Evolutionary conservation across 2,888 invertebrate species (phyloP).

Genomic region (Lordiphosa andalusiaca): DNA sequence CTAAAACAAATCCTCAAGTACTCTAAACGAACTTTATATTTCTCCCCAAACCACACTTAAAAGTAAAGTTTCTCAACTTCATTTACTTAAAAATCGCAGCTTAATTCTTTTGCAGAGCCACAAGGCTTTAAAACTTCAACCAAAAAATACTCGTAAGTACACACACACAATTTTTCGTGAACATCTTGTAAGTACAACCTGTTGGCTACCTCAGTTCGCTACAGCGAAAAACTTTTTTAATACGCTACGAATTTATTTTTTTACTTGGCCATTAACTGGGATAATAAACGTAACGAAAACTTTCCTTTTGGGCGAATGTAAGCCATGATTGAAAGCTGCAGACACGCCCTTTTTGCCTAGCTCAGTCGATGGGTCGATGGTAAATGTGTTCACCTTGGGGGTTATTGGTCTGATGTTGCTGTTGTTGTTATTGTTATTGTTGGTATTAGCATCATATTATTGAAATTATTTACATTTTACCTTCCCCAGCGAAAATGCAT

Average conservation of each 20-base stretch:
- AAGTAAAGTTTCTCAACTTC: slow-evolving; percentile 47
- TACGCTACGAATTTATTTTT: slow-evolving; percentile 28
- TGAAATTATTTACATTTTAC: slow-evolving; percentile 57
- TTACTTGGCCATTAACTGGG: slow-evolving; percentile 35
- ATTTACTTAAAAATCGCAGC: slow-evolving; percentile 35
- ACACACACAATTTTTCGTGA: slow-evolving; percentile 26
- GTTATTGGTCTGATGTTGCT: slow-evolving; percentile 8
- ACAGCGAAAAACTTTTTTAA: slow-evolving; percentile 54
- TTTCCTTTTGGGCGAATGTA: slow-evolving; percentile 29
- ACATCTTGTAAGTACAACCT: slow-evolving; percentile 29
- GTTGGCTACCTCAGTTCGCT: slow-evolving; percentile 30
- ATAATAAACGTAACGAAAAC: slow-evolving; percentile 49
- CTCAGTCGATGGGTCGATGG: not conserved
- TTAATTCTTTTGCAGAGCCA: slow-evolving; percentile 23
- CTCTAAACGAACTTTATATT: slow-evolving; percentile 21
- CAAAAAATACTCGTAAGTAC: slow-evolving; percentile 15
- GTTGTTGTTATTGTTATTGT: slow-evolving; percentile 28
- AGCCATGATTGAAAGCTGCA: slow-evolving; percentile 50
- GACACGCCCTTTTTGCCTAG: slow-evolving; percentile 20
- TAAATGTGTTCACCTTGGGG: slow-evolving; percentile 51
- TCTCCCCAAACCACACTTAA: slow-evolving; percentile 18
- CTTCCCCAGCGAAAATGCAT: slow-evolving; percentile 24
- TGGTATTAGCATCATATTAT: slow-evolving; percentile 65
- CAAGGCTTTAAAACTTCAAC: slow-evolving; percentile 16
- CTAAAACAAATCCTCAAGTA: not conserved